Percentiles rank a stretch among this genome's conserved stretches.
Evolutionary conservation across 1,140 invertebrate genomes (phyloP).

Genomic region (Lasaia peninsularis): DNA sequence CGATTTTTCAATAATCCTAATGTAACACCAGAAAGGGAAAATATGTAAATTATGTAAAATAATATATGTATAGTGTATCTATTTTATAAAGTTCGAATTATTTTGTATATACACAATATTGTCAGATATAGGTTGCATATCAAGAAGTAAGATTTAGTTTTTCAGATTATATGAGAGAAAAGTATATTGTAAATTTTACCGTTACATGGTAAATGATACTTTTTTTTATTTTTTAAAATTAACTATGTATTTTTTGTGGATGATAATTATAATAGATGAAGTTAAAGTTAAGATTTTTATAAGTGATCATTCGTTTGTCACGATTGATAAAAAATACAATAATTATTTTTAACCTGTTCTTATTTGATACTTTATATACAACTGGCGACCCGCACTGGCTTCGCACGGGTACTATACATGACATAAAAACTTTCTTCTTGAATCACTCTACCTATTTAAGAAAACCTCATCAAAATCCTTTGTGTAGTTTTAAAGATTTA

Average conservation of each 20-base stretch:
- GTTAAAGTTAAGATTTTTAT: constrained; percentile 54
- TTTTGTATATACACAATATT: constrained; percentile 42
- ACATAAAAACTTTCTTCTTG: too few relatives aligned
- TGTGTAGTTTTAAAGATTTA: too few relatives aligned
- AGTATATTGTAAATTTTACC: constrained; percentile 14
- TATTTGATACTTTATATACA: too few relatives aligned
- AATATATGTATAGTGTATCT: constrained; percentile 48
- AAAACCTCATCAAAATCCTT: too few relatives aligned
- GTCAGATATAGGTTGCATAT: constrained; percentile 50
- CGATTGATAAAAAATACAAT: constrained; percentile 34
- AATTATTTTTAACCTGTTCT: too few relatives aligned
- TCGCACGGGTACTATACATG: too few relatives aligned
- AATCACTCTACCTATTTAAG: too few relatives aligned
- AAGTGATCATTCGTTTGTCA: constrained; percentile 41
- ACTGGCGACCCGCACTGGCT: too few relatives aligned
- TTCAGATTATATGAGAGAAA: constrained; percentile 28
- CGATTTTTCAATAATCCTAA: constrained; percentile 40
- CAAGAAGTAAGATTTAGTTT: constrained; percentile 39
- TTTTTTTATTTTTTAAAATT: constrained; percentile 16
- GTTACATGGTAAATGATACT: background rate
- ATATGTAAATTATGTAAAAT: constrained; percentile 66
- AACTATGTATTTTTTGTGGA: constrained; percentile 44
- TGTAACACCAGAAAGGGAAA: constrained; percentile 42
- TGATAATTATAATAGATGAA: constrained; percentile 61
- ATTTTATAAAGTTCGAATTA: constrained; percentile 51